Conservation (phyloP, 2,888 invertebrate genomes). For the Hyposoter dolosus region DNA sequence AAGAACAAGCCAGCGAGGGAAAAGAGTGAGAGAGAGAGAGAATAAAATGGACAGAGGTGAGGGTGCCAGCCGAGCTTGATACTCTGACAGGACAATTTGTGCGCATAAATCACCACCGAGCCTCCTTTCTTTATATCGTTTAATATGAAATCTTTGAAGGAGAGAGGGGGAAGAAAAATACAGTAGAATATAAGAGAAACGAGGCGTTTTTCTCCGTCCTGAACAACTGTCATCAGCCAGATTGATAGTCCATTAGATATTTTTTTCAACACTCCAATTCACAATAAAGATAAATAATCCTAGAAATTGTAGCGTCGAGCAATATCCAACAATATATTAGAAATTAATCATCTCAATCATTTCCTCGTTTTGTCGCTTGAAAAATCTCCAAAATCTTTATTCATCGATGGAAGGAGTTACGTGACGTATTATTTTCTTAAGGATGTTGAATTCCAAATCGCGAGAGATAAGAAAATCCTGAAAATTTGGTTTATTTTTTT, state of each 20-base stretch:
- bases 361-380: neutral
- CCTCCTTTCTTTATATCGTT: conserved; percentile 83
- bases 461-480: no score
- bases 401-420: neutral
- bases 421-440: neutral
- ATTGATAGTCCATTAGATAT: conserved; percentile 76
- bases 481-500: no score
- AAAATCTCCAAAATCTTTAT: neutral
- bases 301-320: conserved; percentile 13
- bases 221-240: conserved; percentile 78
- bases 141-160: conserved; percentile 80
- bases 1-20: conserved; percentile 19
- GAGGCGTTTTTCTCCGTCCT: conserved; percentile 73
- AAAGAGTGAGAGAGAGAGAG: conserved; percentile 58
- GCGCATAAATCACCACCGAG: conserved; percentile 83
- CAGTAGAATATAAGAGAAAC: conserved; percentile 68
- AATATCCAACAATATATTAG: neutral
- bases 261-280: conserved; percentile 32
- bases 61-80: conserved; percentile 51
- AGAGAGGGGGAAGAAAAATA: neutral
- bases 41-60: conserved; percentile 68
- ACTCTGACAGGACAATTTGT: conserved; percentile 83
- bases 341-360: neutral
- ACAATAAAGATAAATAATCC: conserved; percentile 29
- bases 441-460: no score